Base-by-base conservation (phyloP, 2,797 vertebrate genomes). In the Alexandromys oeconomus region DNA sequence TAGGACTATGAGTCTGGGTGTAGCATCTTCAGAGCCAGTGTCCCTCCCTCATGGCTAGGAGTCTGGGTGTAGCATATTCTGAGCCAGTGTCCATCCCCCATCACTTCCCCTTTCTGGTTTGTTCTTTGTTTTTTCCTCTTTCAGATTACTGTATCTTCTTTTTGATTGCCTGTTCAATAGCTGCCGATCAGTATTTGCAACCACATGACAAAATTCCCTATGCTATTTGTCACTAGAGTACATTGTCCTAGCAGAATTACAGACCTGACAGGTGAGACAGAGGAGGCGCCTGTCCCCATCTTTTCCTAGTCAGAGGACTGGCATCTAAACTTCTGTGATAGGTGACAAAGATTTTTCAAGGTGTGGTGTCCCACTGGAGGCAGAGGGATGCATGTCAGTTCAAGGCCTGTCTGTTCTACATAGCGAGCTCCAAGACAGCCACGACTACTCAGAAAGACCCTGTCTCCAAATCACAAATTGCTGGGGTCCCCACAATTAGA, bases 51-150 rank as follows among this genome's bases (percentile, higher is more conserved):
- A 43, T 43, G 43, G 43, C 46, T 11, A 10, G 46, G 46, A 48
- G 46, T 48, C 46, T 48, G 46, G 46, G 9, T 0, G 1, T 4
- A 1, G 63, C 77, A 31, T 59, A 19, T 3, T n/a, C 21, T 2
- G 51, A 81, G 25, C 31, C 5, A 0, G 1, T 7, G 27, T 48
- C 51, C 2, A 0, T 11, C 27, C 8, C 0, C 15, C 31, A 31
- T 15, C 37, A 29, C 21, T 43, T 48, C 15, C 0, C 0, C 71
- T 25, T n/a, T 0, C 48, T 8, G 61, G 1, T 51, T 59, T 25
- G 29, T 85, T 80, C 34, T 29, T 67, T 27, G 71, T 48, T 65
- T 37, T 9, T 48, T 29, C 4, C 43, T 17, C 25, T 37, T 73
- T 67, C 57, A 11, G 43, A 34, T 73, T 25, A 5, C 27, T 1